Evolutionary conservation across 2,888 invertebrate species (phyloP), one percentile per base, ranked within the genome.

Genomic region (Lithophane leautieri): DNA sequence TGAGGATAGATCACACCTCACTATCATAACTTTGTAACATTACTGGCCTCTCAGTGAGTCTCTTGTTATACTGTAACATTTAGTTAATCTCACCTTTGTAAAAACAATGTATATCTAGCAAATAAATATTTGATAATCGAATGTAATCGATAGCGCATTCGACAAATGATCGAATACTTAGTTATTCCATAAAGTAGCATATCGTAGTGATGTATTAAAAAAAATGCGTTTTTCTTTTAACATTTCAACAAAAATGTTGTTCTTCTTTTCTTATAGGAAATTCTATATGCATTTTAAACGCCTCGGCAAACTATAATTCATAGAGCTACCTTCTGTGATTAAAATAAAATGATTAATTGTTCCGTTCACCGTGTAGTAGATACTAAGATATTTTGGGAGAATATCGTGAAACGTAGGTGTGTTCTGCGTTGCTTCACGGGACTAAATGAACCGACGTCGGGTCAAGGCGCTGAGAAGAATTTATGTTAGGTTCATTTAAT

Each of bases 271-370:
- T 47, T 42, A 54, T 19, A 81, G 8, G 56, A 78, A 79, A 70
- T 73, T 65, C 69, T 28, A 58, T 62, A 11, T n/a, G 61, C n/a
- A 73, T 76, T 63, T 75, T 71, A 62, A 68, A 72, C 50, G 19
- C 22, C 28, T 28, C 42, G 16, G 40, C 25, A 60, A 80, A 78
- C 77, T 76, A 87, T 77, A 68, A 69, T 54, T 77, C 73, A 58
- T 58, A 69, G 56, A 79, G 74, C 73, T 72, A 67, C 63, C 7
- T 62, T 34, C 44, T n/a, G 60, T 42, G 76, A 68, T 82, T 70
- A 63, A 86, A 86, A 84, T 82, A 88, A 77, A 86, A 84, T 82
- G 87, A 84, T 84, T 77, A 65, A 86, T 86, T 74, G 82, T 86
- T 82, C 73, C 71, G 80, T 73, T 68, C 73, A 40, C 40, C 42